Base-by-base conservation (phyloP, 2,797 vertebrate genomes). In the Enteromius argenteus region DNA sequence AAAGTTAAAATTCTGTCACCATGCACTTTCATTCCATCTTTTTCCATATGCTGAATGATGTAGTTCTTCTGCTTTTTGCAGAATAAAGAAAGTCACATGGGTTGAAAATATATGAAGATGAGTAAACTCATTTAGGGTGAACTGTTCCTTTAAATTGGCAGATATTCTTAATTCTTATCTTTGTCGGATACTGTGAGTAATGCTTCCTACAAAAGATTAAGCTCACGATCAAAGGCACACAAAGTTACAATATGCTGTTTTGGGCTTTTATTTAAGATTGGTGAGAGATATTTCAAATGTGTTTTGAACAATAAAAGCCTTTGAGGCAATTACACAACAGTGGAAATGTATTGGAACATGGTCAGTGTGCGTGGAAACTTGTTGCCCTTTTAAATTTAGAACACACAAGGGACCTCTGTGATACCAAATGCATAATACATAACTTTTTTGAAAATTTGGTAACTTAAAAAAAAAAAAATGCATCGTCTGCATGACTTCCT, bases 371-470 rank as follows among this genome's bases (percentile, higher is more conserved):
- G 84, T 76, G 85, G 75, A 72, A 51, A 72, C 68, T 77, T 19
- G 66, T 67, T 88, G 75, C 71, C 64, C 84, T 79, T 79, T 79
- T 74, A 86, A 79, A 83, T 79, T 77, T 81, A 81, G 82, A 83
- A 84, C 64, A 84, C 85, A 90, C 75, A 85, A 86, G 58, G 67
- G 64, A 51, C 82, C 79, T 86, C 85, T 90, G 83, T 89, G 80
- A 86, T 75, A 68, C 60, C 32, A 46, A 60, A 89, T 87, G 82
- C 85, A 87, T 87, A 86, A 88, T 84, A 87, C 76, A 87, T 87
- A 78, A 53, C 27, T 79, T 46, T 58, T 76, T 58, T 60, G 4
- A 84, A 71, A 68, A 49, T 81, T 23, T 42, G n/a, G 27, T 81
- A 56, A 23, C 60, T 60, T 42, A 67, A 84, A 0, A 11, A 75